Percentiles rank a stretch among this genome's conserved stretches.
These are phyloP conservation scores for Prunella himalayana DNA, from an alignment of 2,113 vertebrate species.

Conservation along the genomic window DNA sequence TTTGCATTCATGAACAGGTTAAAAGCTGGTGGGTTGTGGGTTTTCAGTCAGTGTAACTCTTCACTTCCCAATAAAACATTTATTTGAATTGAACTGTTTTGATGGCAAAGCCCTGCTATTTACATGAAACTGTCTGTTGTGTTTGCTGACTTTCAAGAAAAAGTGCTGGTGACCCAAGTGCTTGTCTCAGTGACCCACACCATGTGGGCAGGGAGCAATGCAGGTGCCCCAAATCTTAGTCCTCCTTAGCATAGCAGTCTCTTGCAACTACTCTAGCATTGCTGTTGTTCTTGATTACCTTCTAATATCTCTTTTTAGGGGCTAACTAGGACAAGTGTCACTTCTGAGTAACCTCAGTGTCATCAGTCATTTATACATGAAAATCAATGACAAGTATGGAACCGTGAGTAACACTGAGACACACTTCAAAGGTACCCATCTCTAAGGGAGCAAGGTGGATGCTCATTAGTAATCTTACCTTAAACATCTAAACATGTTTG, in stretches of 20 bases:
- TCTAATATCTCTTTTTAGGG: not conserved
- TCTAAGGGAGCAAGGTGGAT: not conserved
- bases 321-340: not conserved
- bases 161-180: accelerated
- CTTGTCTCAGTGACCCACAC: not conserved
- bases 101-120: not conserved
- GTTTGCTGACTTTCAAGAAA: not conserved
- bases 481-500: not conserved
- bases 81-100: not conserved
- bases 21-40: not conserved
- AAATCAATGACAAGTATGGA: not conserved
- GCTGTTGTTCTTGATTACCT: not conserved
- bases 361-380: not conserved
- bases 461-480: not conserved
- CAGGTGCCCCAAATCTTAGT: too few species aligned
- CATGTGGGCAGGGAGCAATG: accelerated
- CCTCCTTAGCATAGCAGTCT: not conserved
- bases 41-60: not conserved
- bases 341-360: not conserved
- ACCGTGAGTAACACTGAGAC: not conserved
- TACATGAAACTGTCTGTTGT: not conserved
- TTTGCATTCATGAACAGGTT: not conserved
- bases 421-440: not conserved
- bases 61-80: slow-evolving; percentile 64
- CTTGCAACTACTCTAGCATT: not conserved